Base-by-base conservation (phyloP, 2,113 vertebrate species). In the Uropsilus gracilis region DNA sequence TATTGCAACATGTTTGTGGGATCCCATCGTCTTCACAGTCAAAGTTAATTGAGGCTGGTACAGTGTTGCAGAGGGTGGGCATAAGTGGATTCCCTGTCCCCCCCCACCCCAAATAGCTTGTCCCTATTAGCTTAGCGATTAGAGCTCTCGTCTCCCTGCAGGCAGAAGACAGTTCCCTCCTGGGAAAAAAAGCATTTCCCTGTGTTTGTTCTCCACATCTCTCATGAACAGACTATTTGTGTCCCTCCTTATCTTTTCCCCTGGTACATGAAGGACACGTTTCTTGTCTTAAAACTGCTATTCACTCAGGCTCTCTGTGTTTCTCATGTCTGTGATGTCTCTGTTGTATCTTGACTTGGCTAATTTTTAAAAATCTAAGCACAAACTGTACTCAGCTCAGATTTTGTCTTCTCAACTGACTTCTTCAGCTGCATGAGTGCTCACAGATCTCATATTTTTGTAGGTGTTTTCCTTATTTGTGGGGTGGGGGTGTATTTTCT, bases 361-460 rank as follows among this genome's bases (percentile, higher is more conserved):
- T 44, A 69, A 14, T 48, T 73, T 86, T 86, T 91, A 20, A 71
- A 84, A 83, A 72, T 81, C 24, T 68, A 20, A 90, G 94, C 90
- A 32, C 30, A 95, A 71, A 61, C 3, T 28, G 53, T 86, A 66
- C 57, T 75, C 32, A 66, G 39, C 22, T 68, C 61, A 63, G n/a
- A 63, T 37, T 63, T 7, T 32, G 6, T 64, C 13, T 59, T 76
- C 77, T 76, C 26, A 81, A 76, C 83, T 71, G 16, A n/a, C 53
- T 48, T 12, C 12, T 12, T 85, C 50, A n/a, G n/a, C n/a, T n/a
- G n/a, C n/a, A n/a, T 24, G 32, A 84, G 39, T 26, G 26, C 22
- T 8, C 9, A 39, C 9, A 69, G 57, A 10, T 63, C 28, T 89
- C n/a, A 69, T 48, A 26, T 17, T 22, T 42, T 13, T 37, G 13